Evolutionary conservation across 1,140 invertebrate genomes (phyloP), one percentile per base, ranked within the genome.

Genomic region (Drosophila asahinai): DNA sequence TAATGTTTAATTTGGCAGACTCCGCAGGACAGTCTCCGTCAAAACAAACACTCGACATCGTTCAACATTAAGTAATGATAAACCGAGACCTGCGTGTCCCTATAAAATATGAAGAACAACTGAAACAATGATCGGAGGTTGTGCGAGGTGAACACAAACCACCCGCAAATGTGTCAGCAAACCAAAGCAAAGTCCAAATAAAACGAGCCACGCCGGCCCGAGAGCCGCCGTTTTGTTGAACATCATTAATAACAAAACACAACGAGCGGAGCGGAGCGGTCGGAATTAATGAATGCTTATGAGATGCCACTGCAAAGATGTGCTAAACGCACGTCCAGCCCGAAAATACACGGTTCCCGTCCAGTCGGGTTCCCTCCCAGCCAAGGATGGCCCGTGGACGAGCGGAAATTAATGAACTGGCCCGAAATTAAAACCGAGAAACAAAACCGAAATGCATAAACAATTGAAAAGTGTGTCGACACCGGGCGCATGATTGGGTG

Each of bases 181-280:
- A 79, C 61, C 43, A 76, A 40, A 83, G 51, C 40, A 64, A 71
- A 45, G 77, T 58, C 67, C 52, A 67, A 65, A 65, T 64, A 47
- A 52, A 63, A 8, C 33, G 8, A 33, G 33, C 9, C 33, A 11
- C 8, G 5, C 36, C n/a, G 62, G 60, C 5, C 67, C 52, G 52
- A 84, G 76, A 71, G 72, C 75, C 68, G 73, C 51, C 86, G 86
- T 91, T 92, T 92, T 92, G 91, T 92, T 81, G 75, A 86, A 92
- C 91, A 92, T 92, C 91, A 92, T 92, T 92, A 92, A 92, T 92
- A 90, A 92, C 91, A 92, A 76, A 91, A 81, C 70, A 79, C 80
- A 80, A 91, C 83, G 72, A 92, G 87, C 54, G 70, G 67, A 91
- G 79, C 57, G 66, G 62, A 79, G 68, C 43, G 63, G 62, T 64